Evolutionary conservation across 2,797 vertebrate genomes (phyloP), one percentile per base, ranked within the genome.

Genomic region (Eutrigla gurnardus): DNA sequence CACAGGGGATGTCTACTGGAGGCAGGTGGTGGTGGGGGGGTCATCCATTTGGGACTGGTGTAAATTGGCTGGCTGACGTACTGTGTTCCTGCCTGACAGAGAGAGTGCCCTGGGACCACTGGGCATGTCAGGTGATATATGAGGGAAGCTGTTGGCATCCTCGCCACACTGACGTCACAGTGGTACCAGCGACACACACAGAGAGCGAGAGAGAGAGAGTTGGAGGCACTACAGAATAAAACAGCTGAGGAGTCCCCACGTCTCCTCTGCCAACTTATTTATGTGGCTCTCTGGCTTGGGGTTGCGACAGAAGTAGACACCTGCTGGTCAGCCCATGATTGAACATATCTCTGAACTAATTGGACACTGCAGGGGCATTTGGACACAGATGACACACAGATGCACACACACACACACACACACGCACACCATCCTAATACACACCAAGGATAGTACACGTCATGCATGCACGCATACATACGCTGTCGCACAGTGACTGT

Each of bases 281-380:
- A 82, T 80, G 66, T 83, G 77, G 62, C 78, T 86, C 74, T 76
- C 75, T 90, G 85, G 88, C 85, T 81, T 47, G 45, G 18, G 82
- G 88, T 82, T 75, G 70, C 50, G 54, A 83, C 81, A 79, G 64
- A 84, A 89, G 47, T 60, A 80, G 82, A 82, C 85, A 91, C 89
- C 90, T 90, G 90, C 92, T 92, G 88, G 89, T 91, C 92, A 90
- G 76, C 71, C 87, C 84, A 88, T 87, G 91, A 91, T 72, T 91
- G 89, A 92, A 89, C 43, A 78, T 85, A 82, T 85, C 86, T 84
- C 83, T 89, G 88, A 91, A 90, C 89, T 93, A 94, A 93, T 91
- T 94, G 89, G 87, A 89, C 86, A 65, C 81, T 83, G 82, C 80
- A 82, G 90, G 88, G 86, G 80, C 77, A 73, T 86, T 87, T 91